Evolutionary conservation across 2,888 invertebrate genomes (phyloP), one percentile per base, ranked within the genome.

Genomic region (Tuberolachnus salignus): DNA sequence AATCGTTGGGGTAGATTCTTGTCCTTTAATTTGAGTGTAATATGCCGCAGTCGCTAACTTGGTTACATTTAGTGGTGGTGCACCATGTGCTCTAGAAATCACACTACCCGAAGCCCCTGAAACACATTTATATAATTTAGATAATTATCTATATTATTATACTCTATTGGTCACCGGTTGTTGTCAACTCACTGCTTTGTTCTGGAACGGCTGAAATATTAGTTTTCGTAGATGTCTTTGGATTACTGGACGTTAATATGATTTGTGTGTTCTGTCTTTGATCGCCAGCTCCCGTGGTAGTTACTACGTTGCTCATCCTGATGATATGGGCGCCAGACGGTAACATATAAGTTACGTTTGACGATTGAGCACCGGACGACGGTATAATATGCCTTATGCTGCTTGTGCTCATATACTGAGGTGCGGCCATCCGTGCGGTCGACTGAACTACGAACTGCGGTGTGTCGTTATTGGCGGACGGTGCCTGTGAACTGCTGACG

Each of bases 281-380:
- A 13, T 66, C 66, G 10, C 55, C 19, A 8, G 66, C 46, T 14
- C 21, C 13, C 13, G 75, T 59, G 2, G 59, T 46, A 11, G 75
- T 67, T 14, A 59, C 11, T 0, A 67, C 49, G 21, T 42, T 78
- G 21, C 55, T 78, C 69, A 78, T 78, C 6, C 69, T 13, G 8
- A 78, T 69, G 6, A 78, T 59, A 21, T 78, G 78, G 13, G 78
- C 78, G 9, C 78, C 78, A 16, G 69, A 78, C 1, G 78, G 78
- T 14, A 78, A 51, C 78, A 78, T 61, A 21, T 69, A 78, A 16
- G 78, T 51, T 0, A 69, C 34, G 9, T 69, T 69, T 13, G 78
- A 59, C 14, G 59, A 9, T 16, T 78, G 78, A 8, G 67, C 11
- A 1, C 44, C 44, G 10, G 75, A 34, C 0, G 75, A 26, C 19